phyloP scores from a whole-genome alignment of 2,797 vertebrate genomes.

The Phrynocephalus forsythii region DNA sequence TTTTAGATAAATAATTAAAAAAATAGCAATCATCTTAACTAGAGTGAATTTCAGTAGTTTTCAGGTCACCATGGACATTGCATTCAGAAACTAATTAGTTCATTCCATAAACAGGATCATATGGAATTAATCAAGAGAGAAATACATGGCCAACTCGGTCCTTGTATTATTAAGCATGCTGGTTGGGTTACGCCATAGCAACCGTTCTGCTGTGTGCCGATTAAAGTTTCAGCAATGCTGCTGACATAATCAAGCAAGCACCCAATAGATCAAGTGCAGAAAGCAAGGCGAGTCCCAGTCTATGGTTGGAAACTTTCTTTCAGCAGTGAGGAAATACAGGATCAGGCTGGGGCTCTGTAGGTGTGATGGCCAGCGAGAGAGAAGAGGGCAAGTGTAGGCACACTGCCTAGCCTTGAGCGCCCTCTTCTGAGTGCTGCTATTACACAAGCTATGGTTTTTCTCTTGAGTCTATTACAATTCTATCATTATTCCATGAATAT shows the following conservation, averaged over 20 bases:
- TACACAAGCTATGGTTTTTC: slow-evolving; percentile 44
- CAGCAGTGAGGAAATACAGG: slow-evolving; percentile 54
- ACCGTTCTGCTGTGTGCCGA: slow-evolving; percentile 21
- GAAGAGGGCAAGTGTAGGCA: slow-evolving; percentile 32
- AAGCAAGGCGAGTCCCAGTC: slow-evolving; percentile 15
- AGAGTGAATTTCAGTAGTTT: slow-evolving; percentile 46
- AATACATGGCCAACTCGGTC: background rate
- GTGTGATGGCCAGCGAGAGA: background rate
- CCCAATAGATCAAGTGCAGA: slow-evolving; percentile 29
- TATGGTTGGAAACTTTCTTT: slow-evolving; percentile 41
- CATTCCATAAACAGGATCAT: slow-evolving; percentile 31
- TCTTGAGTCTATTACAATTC: slow-evolving; percentile 28
- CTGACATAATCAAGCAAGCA: slow-evolving; percentile 32
- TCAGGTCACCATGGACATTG: slow-evolving; percentile 17
- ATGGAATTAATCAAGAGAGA: slow-evolving; percentile 48
- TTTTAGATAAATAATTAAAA: too few relatives aligned
- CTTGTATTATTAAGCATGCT: slow-evolving; percentile 33
- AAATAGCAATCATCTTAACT: slow-evolving; percentile 2
- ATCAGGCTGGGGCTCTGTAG: slow-evolving; percentile 42
- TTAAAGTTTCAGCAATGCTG: slow-evolving; percentile 48
- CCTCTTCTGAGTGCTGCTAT: slow-evolving; percentile 68
- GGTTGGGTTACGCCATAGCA: slow-evolving; percentile 40
- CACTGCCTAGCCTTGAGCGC: slow-evolving; percentile 68
- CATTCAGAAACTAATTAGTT: slow-evolving; percentile 35
- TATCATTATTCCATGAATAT: background rate